Percentiles rank a stretch among this genome's conserved stretches.
Conservation (phyloP, 2,113 vertebrate species). For the Erythrocebus patas region DNA sequence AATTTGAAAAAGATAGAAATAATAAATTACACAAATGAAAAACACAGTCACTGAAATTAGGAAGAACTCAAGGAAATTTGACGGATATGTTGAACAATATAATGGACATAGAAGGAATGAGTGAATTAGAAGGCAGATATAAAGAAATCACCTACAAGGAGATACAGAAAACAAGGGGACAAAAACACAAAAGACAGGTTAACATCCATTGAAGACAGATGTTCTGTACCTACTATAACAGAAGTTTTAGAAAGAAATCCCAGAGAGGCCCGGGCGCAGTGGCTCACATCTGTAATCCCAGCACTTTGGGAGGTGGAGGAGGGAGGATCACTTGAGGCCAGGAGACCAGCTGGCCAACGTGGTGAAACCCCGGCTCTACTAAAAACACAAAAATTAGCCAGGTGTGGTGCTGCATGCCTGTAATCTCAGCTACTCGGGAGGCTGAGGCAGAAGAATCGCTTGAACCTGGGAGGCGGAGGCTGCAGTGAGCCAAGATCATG, state of each 20-base stretch:
- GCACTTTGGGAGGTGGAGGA: too few species aligned
- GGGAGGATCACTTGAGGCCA: too few species aligned
- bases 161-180: neutral
- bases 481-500: too few species aligned
- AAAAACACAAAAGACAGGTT: neutral
- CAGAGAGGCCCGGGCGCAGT: neutral
- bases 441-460: too few species aligned
- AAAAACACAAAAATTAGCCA: too few species aligned
- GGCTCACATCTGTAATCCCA: too few species aligned
- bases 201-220: neutral
- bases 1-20: neutral
- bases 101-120: neutral
- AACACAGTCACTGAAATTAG: neutral
- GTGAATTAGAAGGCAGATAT: neutral
- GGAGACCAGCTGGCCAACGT: too few species aligned
- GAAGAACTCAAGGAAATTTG: neutral
- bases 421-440: too few species aligned
- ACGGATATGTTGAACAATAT: neutral
- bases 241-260: neutral
- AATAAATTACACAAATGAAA: conserved; percentile 12
- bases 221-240: neutral
- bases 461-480: too few species aligned
- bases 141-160: neutral
- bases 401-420: too few species aligned
- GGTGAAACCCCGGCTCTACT: too few species aligned